Evolutionary conservation across 2,888 invertebrate species (phyloP).

Genomic region (Machimus atricapillus): DNA sequence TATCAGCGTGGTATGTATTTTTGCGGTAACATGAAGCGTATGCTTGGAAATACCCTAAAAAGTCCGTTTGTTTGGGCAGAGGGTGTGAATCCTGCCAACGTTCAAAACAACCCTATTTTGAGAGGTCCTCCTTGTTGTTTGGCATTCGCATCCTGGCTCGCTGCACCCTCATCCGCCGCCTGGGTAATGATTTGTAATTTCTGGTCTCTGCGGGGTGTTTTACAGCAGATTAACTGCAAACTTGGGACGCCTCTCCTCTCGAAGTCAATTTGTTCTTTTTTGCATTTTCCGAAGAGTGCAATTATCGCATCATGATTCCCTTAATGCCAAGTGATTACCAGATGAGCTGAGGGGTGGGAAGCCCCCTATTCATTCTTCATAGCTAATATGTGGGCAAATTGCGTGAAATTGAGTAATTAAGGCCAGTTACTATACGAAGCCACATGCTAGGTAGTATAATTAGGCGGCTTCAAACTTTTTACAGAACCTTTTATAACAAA

Average conservation of each 20-base stretch:
- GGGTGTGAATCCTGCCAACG: constrained; percentile 9
- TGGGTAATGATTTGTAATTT: constrained; percentile 23
- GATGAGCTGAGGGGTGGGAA: not conserved
- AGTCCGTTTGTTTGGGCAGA: not conserved
- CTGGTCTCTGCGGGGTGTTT: not conserved
- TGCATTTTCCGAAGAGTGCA: not conserved
- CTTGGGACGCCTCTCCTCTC: not conserved
- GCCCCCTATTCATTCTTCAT: not conserved
- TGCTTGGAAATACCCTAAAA: not conserved
- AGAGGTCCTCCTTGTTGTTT: not conserved
- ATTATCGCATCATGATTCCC: constrained; percentile 11
- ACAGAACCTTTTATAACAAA: not conserved
- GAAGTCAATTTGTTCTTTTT: constrained; percentile 20
- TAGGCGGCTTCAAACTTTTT: not conserved
- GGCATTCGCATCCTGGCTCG: not conserved
- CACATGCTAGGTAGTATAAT: not conserved
- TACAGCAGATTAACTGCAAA: not conserved
- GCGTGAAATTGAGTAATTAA: constrained; percentile 34
- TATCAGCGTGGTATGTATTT: not conserved
- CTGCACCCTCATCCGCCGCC: not conserved
- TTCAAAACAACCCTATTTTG: not conserved
- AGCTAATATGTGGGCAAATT: not conserved
- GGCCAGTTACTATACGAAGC: not conserved
- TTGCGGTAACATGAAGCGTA: not conserved
- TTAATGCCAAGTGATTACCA: constrained; percentile 9